Conservation (phyloP, 1,140 invertebrate genomes). For the Lepidurus apus region DNA sequence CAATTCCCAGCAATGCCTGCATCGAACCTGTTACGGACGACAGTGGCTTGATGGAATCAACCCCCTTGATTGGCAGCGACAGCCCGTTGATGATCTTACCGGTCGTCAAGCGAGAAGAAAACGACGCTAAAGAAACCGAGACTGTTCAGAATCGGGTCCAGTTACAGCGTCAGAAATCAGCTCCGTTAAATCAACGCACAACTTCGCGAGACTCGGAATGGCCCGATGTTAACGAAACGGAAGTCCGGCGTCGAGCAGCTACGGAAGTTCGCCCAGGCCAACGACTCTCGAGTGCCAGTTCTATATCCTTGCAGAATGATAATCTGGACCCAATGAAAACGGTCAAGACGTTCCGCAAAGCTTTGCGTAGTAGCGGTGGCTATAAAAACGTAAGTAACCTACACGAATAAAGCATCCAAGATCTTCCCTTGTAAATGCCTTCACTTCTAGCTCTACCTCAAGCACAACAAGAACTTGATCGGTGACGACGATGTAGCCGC, state of each 20-base stretch:
- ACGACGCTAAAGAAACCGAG: not conserved
- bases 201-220: conserved; percentile 11
- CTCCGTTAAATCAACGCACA: conserved; percentile 8
- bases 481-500: conserved; percentile 41
- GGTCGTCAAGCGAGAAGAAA: not conserved
- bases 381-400: conserved; percentile 37
- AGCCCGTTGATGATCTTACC: conserved; percentile 11
- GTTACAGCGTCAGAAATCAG: conserved; percentile 25
- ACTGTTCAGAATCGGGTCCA: not conserved
- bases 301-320: conserved; percentile 25
- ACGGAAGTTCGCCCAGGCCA: conserved; percentile 5
- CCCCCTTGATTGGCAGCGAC: conserved; percentile 28
- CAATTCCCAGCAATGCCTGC: conserved; percentile 39
- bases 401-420: not conserved
- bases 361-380: conserved; percentile 32
- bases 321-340: conserved; percentile 24
- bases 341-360: conserved; percentile 23
- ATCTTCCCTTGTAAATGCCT: not conserved
- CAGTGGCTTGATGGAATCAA: conserved; percentile 28
- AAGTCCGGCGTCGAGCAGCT: conserved; percentile 33
- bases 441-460: conserved; percentile 43
- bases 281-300: conserved; percentile 16
- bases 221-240: not conserved
- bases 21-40: conserved; percentile 42
- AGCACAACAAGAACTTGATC: conserved; percentile 46